Evolutionary conservation across 1,140 invertebrate genomes (phyloP).

Genomic region (Lasaia peninsularis): DNA sequence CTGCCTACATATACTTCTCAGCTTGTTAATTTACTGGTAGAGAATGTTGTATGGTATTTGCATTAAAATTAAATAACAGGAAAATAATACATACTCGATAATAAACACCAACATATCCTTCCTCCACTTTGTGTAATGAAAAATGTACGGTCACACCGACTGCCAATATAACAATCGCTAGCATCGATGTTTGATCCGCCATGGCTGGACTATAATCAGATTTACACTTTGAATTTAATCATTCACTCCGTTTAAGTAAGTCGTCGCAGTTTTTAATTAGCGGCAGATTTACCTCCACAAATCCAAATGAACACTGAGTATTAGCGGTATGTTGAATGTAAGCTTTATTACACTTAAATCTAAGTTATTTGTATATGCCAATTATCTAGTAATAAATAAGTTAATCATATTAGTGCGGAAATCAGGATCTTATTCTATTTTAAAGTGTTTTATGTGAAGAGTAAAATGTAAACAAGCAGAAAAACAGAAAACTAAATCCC

Average conservation of each 20-base stretch:
- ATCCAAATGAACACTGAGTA: constrained; percentile 43
- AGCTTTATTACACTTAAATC: not conserved
- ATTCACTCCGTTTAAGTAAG: not conserved
- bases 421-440: not conserved
- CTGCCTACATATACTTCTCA: too few relatives aligned
- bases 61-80: not conserved
- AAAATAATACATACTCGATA: constrained; percentile 82
- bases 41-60: too few relatives aligned
- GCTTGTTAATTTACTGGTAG: too few relatives aligned
- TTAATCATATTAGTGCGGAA: not conserved
- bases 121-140: constrained; percentile 88
- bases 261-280: not conserved
- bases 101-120: constrained; percentile 94
- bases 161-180: constrained; percentile 60
- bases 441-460: not conserved
- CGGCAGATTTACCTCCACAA: constrained; percentile 43
- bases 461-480: not conserved
- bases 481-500: not conserved
- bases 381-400: not conserved
- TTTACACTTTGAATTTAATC: not conserved
- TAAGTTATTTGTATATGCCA: not conserved
- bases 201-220: constrained; percentile 38
- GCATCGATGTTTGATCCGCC: constrained; percentile 62
- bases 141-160: constrained; percentile 67
- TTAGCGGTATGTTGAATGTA: constrained; percentile 47